phyloP scores from a whole-genome alignment of 2,888 invertebrate species.

The Agrochola lychnidis region DNA sequence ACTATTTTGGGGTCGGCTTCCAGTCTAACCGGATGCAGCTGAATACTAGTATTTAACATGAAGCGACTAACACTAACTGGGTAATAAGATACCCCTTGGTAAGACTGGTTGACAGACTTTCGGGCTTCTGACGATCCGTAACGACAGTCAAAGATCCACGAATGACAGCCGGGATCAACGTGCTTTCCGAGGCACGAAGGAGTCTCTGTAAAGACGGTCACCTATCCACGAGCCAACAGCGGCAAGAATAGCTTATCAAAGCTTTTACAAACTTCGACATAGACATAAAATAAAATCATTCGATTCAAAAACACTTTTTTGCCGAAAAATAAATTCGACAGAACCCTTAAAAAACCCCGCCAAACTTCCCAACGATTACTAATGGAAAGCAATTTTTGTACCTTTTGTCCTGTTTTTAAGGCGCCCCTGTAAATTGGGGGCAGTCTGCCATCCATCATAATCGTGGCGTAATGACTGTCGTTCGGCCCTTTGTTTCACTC shows the following conservation, averaged over 20 bases:
- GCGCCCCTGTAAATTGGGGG: constrained; percentile 74
- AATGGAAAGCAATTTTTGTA: constrained; percentile 78
- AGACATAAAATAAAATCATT: not conserved
- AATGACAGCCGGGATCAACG: too few relatives aligned
- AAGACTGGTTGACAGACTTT: too few relatives aligned
- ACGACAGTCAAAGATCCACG: too few relatives aligned
- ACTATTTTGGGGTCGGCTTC: too few relatives aligned
- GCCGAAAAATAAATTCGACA: not conserved
- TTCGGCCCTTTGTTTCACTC: constrained; percentile 72
- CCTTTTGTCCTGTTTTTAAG: constrained; percentile 76
- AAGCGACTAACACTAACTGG: too few relatives aligned
- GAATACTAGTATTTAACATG: too few relatives aligned
- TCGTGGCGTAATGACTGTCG: constrained; percentile 81
- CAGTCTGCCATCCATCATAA: constrained; percentile 81
- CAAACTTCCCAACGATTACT: constrained; percentile 72
- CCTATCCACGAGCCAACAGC: too few relatives aligned
- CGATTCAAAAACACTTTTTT: not conserved
- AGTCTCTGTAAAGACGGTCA: too few relatives aligned
- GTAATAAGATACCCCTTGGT: too few relatives aligned
- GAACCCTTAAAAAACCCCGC: constrained; percentile 33
- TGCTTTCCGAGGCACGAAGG: too few relatives aligned
- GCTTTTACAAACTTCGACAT: not conserved
- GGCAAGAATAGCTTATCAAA: not conserved
- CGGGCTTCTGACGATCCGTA: too few relatives aligned
- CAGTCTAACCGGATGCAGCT: too few relatives aligned